A percentile compares a stretch with the other conserved stretches of the same genome.
Evolutionary conservation across 2,797 vertebrate species (phyloP).

Genomic region (Mastacembelus armatus): DNA sequence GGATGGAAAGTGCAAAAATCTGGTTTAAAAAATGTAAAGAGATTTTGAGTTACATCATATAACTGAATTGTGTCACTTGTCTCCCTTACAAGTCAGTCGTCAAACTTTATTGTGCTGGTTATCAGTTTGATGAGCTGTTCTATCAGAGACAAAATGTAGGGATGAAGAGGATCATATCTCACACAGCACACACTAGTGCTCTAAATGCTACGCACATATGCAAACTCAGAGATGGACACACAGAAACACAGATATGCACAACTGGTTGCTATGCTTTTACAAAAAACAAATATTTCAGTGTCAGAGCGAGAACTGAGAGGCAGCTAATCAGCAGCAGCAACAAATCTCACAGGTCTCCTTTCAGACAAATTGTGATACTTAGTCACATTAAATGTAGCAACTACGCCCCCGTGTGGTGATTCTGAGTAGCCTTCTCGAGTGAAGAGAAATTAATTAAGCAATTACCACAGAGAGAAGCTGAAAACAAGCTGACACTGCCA

Average conservation of each 20-base stretch:
- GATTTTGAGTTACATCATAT: not conserved
- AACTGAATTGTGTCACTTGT: conserved; percentile 3
- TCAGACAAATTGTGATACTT: no score
- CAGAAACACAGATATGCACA: conserved; percentile 3
- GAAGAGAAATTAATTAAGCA: no score
- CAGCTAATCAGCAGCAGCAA: not conserved
- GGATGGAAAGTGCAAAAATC: no score
- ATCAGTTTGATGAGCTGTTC: not conserved
- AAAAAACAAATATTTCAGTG: conserved; percentile 1
- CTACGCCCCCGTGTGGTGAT: conserved; percentile 27
- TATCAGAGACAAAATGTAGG: conserved; percentile 4
- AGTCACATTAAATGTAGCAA: not conserved
- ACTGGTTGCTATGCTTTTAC: not conserved
- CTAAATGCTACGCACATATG: not conserved
- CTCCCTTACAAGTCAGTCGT: not conserved
- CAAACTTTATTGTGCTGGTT: conserved; percentile 1
- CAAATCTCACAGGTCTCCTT: not conserved
- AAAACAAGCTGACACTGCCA: no score
- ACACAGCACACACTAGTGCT: not conserved
- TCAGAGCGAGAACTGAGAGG: not conserved
- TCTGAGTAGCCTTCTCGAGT: not conserved
- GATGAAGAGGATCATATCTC: not conserved
- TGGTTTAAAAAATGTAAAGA: not conserved
- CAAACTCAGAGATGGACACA: conserved; percentile 4
- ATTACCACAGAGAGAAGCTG: not conserved